phyloP scores from a whole-genome alignment of 2,888 invertebrate species.

The Morinoia aosen region DNA sequence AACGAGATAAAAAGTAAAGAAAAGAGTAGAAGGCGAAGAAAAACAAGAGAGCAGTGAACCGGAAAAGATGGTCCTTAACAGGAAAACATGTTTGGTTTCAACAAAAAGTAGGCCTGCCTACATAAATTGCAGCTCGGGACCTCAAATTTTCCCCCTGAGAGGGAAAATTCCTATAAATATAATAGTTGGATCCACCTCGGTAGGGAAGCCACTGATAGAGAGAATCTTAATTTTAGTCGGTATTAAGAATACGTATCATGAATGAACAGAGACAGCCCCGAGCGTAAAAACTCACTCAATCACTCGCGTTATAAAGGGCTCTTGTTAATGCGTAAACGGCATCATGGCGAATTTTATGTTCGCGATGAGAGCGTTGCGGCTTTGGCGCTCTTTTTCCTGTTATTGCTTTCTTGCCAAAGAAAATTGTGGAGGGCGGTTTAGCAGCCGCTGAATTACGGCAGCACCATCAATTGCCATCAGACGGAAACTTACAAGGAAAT shows the following conservation, averaged over 20 bases:
- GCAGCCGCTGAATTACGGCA: neutral
- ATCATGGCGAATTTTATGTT: neutral
- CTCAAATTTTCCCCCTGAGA: too few species aligned
- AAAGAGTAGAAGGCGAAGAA: too few species aligned
- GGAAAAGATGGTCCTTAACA: too few species aligned
- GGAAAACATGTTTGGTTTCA: too few species aligned
- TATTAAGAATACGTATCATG: neutral
- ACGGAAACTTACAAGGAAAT: conserved; percentile 3
- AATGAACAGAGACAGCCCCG: neutral
- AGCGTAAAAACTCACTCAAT: neutral
- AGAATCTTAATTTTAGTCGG: neutral
- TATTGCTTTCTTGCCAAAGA: neutral
- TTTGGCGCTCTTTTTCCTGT: neutral
- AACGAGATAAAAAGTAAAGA: too few species aligned
- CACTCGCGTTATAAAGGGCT: neutral
- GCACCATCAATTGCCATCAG: neutral
- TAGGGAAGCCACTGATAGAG: too few species aligned
- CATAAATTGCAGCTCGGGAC: too few species aligned
- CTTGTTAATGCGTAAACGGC: neutral
- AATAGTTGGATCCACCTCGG: too few species aligned
- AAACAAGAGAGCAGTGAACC: too few species aligned
- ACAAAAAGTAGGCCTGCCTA: too few species aligned
- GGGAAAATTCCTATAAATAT: too few species aligned
- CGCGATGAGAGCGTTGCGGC: neutral
- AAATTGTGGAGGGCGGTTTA: neutral